phyloP scores from a whole-genome alignment of 2,113 vertebrate genomes.

The Charina bottae region DNA sequence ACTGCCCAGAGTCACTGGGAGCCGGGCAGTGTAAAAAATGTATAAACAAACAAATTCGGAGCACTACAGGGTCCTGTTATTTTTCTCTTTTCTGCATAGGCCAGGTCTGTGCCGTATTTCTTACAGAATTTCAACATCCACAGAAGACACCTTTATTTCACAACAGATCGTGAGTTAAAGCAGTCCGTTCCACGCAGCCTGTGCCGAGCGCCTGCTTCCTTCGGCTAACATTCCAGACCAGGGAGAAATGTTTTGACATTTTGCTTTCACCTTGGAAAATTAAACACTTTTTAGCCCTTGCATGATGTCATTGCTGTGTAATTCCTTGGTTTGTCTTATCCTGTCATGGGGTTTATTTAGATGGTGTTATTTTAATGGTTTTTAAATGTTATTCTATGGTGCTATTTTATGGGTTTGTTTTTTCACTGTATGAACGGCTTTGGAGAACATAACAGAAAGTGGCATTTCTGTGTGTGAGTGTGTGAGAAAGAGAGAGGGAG shows the following conservation, averaged over 20 bases:
- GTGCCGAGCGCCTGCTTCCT: not conserved
- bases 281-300: not conserved
- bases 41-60: not conserved
- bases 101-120: not conserved
- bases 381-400: not conserved
- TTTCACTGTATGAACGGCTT: not conserved
- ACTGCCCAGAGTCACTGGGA: not conserved
- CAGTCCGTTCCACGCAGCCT: not conserved
- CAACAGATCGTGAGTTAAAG: not conserved
- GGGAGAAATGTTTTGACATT: not conserved
- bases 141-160: not conserved
- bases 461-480: not conserved
- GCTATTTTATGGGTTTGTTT: not conserved
- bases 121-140: not conserved
- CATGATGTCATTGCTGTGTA: not conserved
- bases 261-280: not conserved
- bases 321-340: not conserved
- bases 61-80: not conserved
- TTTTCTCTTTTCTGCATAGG: not conserved
- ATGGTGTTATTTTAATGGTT: not conserved
- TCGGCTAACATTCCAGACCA: not conserved
- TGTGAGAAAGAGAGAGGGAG: not conserved
- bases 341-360: not conserved
- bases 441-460: not conserved
- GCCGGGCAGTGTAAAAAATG: not conserved